These are phyloP conservation scores for Lasioglossum figueresi DNA, from an alignment of 2,888 invertebrate species.

Conservation along the genomic window DNA sequence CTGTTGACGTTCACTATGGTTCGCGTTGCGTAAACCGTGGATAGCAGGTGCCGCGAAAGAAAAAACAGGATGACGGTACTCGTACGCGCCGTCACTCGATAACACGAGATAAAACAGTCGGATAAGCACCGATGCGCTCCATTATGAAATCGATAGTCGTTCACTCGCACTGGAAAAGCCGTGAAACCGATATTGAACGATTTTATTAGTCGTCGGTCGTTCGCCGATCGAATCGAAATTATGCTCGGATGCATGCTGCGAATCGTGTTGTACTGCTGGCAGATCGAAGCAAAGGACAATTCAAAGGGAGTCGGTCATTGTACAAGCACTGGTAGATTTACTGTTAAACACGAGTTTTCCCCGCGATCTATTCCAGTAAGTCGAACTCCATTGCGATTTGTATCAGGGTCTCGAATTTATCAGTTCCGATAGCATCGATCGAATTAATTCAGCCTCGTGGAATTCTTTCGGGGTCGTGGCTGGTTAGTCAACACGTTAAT, in stretches of 20 bases:
- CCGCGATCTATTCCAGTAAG: not conserved
- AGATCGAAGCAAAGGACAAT: too few relatives aligned
- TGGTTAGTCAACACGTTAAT: not conserved
- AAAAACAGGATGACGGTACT: not conserved
- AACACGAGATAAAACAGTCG: not conserved
- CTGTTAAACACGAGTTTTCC: not conserved
- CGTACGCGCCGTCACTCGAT: not conserved
- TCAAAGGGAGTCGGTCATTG: not conserved
- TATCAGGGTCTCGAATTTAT: not conserved
- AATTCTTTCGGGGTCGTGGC: not conserved
- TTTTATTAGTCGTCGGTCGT: not conserved
- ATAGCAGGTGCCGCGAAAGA: not conserved
- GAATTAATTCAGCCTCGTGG: not conserved
- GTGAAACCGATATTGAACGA: not conserved
- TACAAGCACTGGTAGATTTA: too few relatives aligned
- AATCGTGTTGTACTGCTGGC: not conserved
- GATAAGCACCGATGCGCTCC: not conserved
- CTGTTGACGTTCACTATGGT: not conserved
- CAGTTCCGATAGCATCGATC: constrained; percentile 1
- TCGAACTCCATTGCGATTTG: not conserved
- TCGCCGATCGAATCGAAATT: constrained; percentile 1
- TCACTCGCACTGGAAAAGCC: not conserved
- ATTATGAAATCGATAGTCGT: not conserved
- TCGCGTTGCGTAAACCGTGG: constrained; percentile 2
- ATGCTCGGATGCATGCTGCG: not conserved